Base-by-base conservation (phyloP, 92 coral and sea anemone genomes). In the Scolanthus callimorphus region DNA sequence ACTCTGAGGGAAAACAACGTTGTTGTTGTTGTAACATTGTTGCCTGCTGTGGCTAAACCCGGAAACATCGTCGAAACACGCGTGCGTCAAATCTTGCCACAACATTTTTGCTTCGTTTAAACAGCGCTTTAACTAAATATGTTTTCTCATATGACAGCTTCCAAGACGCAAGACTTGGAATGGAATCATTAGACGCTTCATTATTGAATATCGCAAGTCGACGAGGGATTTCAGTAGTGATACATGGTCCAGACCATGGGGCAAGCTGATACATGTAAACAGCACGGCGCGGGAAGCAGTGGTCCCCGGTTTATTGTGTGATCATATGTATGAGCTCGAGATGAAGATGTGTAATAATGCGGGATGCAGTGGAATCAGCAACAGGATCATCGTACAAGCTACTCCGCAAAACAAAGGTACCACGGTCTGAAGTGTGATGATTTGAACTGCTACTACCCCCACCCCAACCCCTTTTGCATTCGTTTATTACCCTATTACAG, bases 321-420 rank as follows among this genome's bases (percentile, higher is more conserved):
- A 39, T 3, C 27, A 58, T 22, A 51, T 45, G 17, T 67, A 67
- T 47, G 63, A 67, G 20, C 63, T 67, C 6, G 63, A 67, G 27
- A 67, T 67, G 74, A 51, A 67, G 24, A 67, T 67, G 74, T 67
- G 74, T 56, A 67, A 67, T 23, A 19, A 55, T 20, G 74, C 74
- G 3, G 74, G 74, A 11, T 67, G 74, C 26, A 59, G 74, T 6
- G 74, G 74, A 29, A 67, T 67, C 47, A 59, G 74, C 23, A 55
- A 55, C 39, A 26, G 74, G 37, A 38, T 67, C 1, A 49, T 55
- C 2, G 44, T 67, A 25, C 20, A 11, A 0, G 63, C 39, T n/a
- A n/a, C n/a, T n/a, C n/a, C n/a, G n/a, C n/a, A n/a, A n/a, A n/a
- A n/a, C n/a, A n/a, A n/a, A n/a, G n/a, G n/a, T n/a, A n/a, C n/a